Percentiles rank a stretch among this genome's conserved stretches.
Evolutionary conservation across 1,140 invertebrate species (phyloP).

Genomic region (Zaprionus africanus): DNA sequence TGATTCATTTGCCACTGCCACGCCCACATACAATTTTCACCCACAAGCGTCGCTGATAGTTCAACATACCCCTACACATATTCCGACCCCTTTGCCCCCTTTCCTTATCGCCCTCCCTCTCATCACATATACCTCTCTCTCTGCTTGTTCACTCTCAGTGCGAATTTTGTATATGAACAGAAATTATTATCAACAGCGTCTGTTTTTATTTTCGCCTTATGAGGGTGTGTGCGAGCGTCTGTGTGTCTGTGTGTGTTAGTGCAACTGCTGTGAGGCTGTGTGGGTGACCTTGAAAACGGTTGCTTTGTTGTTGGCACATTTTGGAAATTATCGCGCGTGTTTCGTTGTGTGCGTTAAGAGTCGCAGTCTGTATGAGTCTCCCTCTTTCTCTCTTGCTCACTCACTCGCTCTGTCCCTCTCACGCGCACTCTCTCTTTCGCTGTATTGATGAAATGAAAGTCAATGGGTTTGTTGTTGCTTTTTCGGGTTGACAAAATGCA

Average conservation of each 20-base stretch:
- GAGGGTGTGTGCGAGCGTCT: constrained; percentile 15
- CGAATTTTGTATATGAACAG: constrained; percentile 18
- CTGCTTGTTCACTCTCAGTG: not conserved
- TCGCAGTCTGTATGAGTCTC: constrained; percentile 1
- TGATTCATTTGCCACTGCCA: not conserved
- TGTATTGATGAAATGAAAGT: constrained; percentile 51
- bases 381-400: not conserved
- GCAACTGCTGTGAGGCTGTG: constrained; percentile 50
- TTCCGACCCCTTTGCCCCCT: not conserved
- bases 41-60: not conserved
- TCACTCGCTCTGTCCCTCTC: too few relatives aligned
- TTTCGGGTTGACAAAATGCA: constrained; percentile 46
- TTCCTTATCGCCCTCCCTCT: not conserved
- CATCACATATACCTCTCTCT: not conserved
- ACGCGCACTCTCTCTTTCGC: not conserved
- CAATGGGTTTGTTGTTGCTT: not conserved
- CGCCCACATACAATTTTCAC: not conserved
- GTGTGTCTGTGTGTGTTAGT: constrained; percentile 24
- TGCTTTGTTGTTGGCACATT: constrained; percentile 78
- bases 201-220: constrained; percentile 54
- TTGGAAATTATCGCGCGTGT: constrained; percentile 80
- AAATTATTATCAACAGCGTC: constrained; percentile 59
- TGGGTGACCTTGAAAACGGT: constrained; percentile 80
- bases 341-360: constrained; percentile 21
- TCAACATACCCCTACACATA: not conserved